A percentile compares a stretch with the other conserved stretches of the same genome.
phyloP scores from a whole-genome alignment of 2,797 vertebrate species.

The Macrochelys suwanniensis region DNA sequence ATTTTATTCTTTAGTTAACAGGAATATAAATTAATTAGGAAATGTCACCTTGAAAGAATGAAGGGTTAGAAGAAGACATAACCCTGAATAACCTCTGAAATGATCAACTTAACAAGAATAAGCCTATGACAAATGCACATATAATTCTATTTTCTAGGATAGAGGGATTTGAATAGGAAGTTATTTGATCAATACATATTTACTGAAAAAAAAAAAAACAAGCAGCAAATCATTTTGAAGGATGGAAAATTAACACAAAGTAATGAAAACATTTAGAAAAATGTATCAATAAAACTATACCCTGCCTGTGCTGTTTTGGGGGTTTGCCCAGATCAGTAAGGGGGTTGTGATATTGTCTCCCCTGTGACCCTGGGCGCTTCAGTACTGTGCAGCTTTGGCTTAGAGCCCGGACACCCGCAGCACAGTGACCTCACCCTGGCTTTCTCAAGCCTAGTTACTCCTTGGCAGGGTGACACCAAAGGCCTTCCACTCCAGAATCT shows the following conservation, averaged over 20 bases:
- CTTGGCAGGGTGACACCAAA: neutral
- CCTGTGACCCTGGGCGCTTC: neutral
- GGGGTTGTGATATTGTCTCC: neutral
- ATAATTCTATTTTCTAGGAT: neutral
- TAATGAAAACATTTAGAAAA: constrained; percentile 21
- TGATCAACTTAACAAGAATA: neutral
- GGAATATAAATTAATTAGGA: neutral
- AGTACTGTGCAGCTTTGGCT: neutral
- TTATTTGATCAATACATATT: neutral
- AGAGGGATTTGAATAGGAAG: neutral
- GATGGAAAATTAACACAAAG: constrained; percentile 9
- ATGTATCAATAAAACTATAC: constrained; percentile 10
- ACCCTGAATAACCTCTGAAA: neutral
- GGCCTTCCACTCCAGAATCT: neutral
- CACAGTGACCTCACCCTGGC: neutral
- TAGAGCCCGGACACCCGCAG: neutral
- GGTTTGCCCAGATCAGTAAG: neutral
- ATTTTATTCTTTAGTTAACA: neutral
- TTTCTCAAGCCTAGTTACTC: neutral
- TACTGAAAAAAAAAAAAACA: neutral
- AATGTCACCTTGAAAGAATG: neutral
- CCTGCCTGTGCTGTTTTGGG: neutral
- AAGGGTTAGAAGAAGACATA: neutral
- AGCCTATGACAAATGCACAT: accelerated
- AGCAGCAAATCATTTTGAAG: neutral